Evolutionary conservation across 1,140 invertebrate genomes (phyloP).

Genomic region (Diprion similis): DNA sequence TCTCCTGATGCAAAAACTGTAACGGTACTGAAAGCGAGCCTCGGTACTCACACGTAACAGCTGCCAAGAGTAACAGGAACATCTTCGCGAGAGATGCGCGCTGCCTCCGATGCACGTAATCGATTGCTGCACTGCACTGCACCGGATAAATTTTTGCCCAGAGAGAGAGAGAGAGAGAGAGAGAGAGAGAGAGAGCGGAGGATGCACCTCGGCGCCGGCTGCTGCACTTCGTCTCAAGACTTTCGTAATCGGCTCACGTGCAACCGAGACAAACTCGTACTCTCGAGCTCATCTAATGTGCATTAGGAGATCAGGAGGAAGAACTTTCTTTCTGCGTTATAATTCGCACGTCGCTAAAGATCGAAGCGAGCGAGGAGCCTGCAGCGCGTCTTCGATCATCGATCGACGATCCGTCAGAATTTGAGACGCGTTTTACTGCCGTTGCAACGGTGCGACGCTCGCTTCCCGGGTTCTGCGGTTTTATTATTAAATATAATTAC

Average conservation of each 20-base stretch:
- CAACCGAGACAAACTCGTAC: not conserved
- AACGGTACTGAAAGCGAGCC: not conserved
- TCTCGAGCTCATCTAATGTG: not conserved
- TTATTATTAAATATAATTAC: conserved; percentile 58
- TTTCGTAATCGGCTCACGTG: conserved; percentile 4
- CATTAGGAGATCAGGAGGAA: no score
- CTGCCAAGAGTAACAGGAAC: not conserved
- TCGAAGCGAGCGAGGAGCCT: not conserved
- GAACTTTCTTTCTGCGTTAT: no score
- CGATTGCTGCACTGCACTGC: not conserved
- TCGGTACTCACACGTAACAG: not conserved
- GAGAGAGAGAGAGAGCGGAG: not conserved
- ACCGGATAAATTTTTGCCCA: not conserved
- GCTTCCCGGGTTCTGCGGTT: conserved; percentile 56
- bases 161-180: not conserved
- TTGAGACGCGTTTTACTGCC: not conserved
- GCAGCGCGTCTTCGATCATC: not conserved
- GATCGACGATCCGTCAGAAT: no score
- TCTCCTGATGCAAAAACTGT: not conserved
- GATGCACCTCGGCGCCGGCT: no score
- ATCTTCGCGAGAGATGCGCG: not conserved
- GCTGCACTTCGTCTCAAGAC: not conserved
- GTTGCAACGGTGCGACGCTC: not conserved
- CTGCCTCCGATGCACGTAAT: conserved; percentile 3
- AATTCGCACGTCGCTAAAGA: no score